A percentile compares a stretch with the other conserved stretches of the same genome.
phyloP scores from a whole-genome alignment of 2,888 invertebrate species.

The Ametastegia equiseti region DNA sequence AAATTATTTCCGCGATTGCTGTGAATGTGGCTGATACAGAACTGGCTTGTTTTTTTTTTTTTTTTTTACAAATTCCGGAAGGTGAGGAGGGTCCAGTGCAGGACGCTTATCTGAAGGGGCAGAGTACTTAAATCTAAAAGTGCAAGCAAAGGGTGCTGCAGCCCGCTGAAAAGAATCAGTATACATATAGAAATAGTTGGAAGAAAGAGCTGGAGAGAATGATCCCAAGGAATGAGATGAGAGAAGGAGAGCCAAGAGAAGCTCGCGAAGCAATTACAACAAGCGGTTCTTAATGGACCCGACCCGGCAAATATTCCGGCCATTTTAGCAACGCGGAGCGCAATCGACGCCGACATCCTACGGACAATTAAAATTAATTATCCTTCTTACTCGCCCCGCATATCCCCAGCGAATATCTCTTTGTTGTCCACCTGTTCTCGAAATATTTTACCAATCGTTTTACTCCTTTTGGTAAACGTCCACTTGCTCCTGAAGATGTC shows the following conservation, averaged over 20 bases:
- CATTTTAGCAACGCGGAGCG: constrained; percentile 65
- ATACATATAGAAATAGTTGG: too few relatives aligned
- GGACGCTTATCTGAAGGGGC: background rate
- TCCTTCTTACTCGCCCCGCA: constrained; percentile 57
- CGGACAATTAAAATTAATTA: constrained; percentile 71
- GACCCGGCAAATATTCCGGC: constrained; percentile 66
- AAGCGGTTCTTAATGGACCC: constrained; percentile 66
- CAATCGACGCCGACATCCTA: constrained; percentile 56
- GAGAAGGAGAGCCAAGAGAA: constrained; percentile 18
- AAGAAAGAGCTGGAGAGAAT: constrained; percentile 44
- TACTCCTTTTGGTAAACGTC: background rate
- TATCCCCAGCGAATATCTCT: constrained; percentile 53
- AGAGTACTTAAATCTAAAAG: constrained; percentile 66
- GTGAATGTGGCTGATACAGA: too few relatives aligned
- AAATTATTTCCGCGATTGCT: too few relatives aligned
- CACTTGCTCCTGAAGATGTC: too few relatives aligned
- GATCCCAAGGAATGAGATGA: constrained; percentile 51
- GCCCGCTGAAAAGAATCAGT: constrained; percentile 60
- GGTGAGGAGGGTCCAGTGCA: background rate
- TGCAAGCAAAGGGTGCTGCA: constrained; percentile 53
- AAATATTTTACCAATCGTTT: constrained; percentile 34
- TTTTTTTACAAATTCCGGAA: background rate
- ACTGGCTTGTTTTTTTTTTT: too few relatives aligned
- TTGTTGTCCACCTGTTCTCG: constrained; percentile 60
- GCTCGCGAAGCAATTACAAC: constrained; percentile 63